Conservation (phyloP, 2,113 vertebrate species). For the Sinocyclocheilus anshuiensis region DNA sequence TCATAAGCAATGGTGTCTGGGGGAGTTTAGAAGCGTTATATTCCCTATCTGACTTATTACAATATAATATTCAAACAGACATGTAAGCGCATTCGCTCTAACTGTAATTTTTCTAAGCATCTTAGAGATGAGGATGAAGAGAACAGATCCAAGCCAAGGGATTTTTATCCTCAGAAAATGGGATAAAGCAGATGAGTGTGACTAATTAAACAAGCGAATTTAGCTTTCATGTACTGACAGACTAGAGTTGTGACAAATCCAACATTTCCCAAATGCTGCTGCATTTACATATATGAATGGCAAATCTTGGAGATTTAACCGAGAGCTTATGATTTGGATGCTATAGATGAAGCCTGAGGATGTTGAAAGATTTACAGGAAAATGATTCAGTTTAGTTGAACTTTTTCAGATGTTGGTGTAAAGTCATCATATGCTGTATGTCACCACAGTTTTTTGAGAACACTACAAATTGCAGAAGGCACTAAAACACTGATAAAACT, state of each 20-base stretch:
- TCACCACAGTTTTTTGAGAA: not conserved
- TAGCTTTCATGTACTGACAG: slow-evolving; percentile 42
- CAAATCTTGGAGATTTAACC: slow-evolving; percentile 7
- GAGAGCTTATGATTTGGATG: not conserved
- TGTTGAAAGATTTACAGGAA: not conserved
- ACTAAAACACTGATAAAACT: not conserved
- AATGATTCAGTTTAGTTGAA: not conserved
- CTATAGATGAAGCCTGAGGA: slow-evolving; percentile 14
- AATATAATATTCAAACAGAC: slow-evolving; percentile 22
- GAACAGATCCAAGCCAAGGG: slow-evolving; percentile 32
- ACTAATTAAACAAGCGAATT: slow-evolving; percentile 34
- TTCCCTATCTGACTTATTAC: slow-evolving; percentile 35
- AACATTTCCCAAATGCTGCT: not conserved
- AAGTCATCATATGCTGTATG: not conserved
- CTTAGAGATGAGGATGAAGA: slow-evolving; percentile 29
- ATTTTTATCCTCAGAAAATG: slow-evolving; percentile 39
- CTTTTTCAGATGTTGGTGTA: not conserved
- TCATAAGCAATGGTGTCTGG: not conserved
- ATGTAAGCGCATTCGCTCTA: slow-evolving; percentile 26
- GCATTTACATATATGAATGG: slow-evolving; percentile 1
- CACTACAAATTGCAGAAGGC: not conserved
- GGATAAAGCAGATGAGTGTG: slow-evolving; percentile 39
- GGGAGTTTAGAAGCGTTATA: not conserved
- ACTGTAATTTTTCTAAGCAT: slow-evolving; percentile 40
- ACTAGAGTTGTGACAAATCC: slow-evolving; percentile 44